A percentile compares a stretch with the other conserved stretches of the same genome.
Conservation (phyloP, 92 coral and sea anemone genomes). For the Paramuricea clavata region DNA sequence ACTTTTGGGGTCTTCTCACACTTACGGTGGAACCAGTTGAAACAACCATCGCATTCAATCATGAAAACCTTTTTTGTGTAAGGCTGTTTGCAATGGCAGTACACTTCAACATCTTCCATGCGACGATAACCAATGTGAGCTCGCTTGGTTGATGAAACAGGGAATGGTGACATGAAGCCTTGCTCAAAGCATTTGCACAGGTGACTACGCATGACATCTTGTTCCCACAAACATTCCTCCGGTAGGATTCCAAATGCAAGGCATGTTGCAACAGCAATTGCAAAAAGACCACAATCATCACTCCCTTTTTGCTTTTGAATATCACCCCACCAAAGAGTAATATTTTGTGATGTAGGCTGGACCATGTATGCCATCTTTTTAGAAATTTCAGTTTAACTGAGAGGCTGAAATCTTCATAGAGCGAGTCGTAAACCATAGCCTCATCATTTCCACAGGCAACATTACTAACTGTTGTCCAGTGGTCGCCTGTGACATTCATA, state of each 20-base stretch:
- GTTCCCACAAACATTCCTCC: background rate
- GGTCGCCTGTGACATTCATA: background rate
- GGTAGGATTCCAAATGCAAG: background rate
- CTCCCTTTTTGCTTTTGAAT: background rate
- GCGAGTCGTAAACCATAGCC: background rate
- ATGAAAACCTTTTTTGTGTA: background rate
- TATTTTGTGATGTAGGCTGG: background rate
- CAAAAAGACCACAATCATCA: background rate
- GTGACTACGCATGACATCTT: background rate
- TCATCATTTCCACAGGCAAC: background rate
- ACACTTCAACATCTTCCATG: background rate
- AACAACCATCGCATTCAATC: background rate
- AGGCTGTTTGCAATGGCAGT: constrained; percentile 9
- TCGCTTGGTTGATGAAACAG: background rate
- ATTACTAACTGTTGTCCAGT: background rate
- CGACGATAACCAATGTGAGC: background rate
- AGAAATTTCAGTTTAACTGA: background rate
- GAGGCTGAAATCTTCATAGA: background rate
- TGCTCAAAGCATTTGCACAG: background rate
- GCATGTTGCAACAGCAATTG: background rate
- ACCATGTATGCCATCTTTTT: background rate
- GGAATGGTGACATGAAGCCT: background rate
- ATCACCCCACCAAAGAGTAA: background rate
- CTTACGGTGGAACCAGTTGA: background rate
- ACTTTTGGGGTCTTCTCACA: background rate